These are phyloP conservation scores for Ceyx margarethae DNA, from an alignment of 2,113 vertebrate species.

Conservation along the genomic window DNA sequence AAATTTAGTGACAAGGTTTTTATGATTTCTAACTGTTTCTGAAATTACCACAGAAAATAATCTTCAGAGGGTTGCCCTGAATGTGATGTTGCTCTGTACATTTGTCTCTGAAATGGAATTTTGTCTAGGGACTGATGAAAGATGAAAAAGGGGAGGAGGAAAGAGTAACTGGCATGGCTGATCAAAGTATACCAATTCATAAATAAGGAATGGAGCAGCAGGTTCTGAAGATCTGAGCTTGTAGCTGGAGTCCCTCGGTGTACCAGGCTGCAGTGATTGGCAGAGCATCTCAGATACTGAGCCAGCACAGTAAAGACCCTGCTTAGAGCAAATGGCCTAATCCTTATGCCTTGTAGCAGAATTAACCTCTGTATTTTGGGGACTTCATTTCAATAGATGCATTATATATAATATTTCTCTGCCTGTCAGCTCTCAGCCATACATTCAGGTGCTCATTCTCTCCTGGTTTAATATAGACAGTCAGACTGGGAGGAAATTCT, in stretches of 20 bases:
- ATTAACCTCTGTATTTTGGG: not conserved
- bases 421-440: not conserved
- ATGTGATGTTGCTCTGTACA: not conserved
- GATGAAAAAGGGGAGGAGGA: not conserved
- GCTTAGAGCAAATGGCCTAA: not conserved
- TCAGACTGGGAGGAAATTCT: not conserved
- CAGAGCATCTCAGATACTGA: not conserved
- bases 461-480: not conserved
- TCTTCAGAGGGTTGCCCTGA: not conserved
- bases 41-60: not conserved
- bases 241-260: not conserved
- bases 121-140: not conserved
- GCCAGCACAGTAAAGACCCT: not conserved
- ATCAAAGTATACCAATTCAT: conserved; percentile 36
- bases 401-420: not conserved
- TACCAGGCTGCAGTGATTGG: not conserved
- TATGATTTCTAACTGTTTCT: not conserved
- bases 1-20: not conserved
- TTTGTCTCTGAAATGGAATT: not conserved
- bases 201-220: conserved; percentile 31
- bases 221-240: conserved; percentile 13
- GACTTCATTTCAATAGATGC: not conserved
- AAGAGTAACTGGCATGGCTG: not conserved
- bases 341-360: not conserved
- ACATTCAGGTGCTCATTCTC: not conserved